phyloP scores from a whole-genome alignment of 2,797 vertebrate genomes.

The Adelosebastes latens region DNA sequence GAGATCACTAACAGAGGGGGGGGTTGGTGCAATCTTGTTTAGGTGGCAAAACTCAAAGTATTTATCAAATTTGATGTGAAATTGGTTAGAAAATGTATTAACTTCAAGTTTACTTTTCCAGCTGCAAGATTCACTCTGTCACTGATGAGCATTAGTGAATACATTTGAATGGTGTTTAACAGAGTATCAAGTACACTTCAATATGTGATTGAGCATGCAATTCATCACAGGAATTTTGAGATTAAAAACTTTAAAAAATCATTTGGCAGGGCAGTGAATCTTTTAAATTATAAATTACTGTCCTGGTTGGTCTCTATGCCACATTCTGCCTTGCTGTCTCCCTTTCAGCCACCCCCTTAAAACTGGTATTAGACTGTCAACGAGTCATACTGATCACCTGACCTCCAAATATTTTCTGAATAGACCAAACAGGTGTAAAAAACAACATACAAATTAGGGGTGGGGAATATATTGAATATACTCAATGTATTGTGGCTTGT shows the following conservation, averaged over 20 bases:
- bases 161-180: neutral
- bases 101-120: neutral
- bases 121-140: neutral
- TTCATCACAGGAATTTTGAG: neutral
- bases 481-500: too few relatives aligned
- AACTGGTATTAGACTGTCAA: neutral
- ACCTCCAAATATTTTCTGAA: neutral
- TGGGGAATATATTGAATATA: too few relatives aligned
- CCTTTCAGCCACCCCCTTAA: neutral
- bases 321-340: neutral
- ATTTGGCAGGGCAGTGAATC: neutral
- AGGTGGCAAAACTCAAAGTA: neutral
- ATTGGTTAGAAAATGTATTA: neutral
- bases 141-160: neutral
- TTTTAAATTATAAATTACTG: neutral
- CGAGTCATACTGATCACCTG: neutral
- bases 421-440: neutral
- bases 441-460: neutral
- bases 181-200: neutral
- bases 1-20: neutral
- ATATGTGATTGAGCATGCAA: neutral
- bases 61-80: neutral
- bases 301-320: neutral
- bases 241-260: neutral
- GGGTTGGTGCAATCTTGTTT: neutral